Conservation (phyloP, 64 coral and sea anemone species). For the Dendronephthya gigantea region DNA sequence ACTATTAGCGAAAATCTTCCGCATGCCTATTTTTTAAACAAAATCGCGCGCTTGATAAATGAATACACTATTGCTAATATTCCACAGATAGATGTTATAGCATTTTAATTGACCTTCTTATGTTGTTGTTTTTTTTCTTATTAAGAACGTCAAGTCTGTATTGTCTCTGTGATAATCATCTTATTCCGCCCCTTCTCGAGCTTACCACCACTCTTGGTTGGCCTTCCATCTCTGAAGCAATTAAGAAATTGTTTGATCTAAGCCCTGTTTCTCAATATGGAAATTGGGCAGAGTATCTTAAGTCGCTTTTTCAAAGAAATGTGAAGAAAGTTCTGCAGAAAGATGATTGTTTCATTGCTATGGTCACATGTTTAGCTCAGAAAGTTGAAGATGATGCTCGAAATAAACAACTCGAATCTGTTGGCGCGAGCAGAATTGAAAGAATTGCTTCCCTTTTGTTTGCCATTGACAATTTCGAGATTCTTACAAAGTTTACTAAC, state of each 20-base stretch:
- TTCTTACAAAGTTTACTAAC: background rate
- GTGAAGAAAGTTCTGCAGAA: background rate
- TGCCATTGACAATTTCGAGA: background rate
- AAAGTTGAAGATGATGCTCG: background rate
- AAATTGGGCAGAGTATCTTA: background rate
- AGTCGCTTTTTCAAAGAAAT: background rate
- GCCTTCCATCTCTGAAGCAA: background rate
- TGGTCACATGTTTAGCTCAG: background rate
- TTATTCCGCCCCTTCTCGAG: background rate
- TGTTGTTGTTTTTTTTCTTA: background rate
- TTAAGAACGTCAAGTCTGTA: background rate
- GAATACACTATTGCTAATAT: too few species aligned
- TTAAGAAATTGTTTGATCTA: background rate
- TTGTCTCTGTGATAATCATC: background rate
- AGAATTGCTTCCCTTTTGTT: background rate
- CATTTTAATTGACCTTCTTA: background rate
- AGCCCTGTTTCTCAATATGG: background rate
- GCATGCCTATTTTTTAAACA: too few species aligned
- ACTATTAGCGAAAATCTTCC: too few species aligned
- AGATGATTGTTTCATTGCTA: background rate
- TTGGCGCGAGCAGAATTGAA: background rate
- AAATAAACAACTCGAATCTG: background rate
- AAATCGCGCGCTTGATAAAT: too few species aligned
- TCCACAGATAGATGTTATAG: background rate
- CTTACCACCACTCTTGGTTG: background rate